Percentiles rank a stretch among this genome's conserved stretches.
These are phyloP conservation scores for Drosophila hydei DNA, from an alignment of 1,140 invertebrate genomes.

Conservation along the genomic window DNA sequence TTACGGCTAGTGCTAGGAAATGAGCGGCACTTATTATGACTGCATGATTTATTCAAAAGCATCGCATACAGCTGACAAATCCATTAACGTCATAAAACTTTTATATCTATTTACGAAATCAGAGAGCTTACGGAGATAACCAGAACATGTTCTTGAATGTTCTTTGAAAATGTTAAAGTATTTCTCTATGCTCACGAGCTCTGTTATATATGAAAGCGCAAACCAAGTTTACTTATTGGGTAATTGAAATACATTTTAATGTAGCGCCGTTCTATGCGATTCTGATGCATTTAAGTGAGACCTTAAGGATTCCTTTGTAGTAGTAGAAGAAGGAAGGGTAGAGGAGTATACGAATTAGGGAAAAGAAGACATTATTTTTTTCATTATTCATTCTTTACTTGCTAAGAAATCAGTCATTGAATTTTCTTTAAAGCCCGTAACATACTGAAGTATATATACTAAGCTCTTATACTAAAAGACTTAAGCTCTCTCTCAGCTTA, in stretches of 20 bases:
- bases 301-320: no score
- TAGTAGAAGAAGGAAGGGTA: no score
- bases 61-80: neutral
- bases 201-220: neutral
- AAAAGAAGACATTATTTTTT: no score
- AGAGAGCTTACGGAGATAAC: neutral
- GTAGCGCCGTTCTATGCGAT: neutral
- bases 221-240: neutral
- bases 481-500: neutral
- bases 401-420: no score
- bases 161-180: no score
- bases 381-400: no score
- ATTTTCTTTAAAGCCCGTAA: no score
- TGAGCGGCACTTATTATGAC: conserved; percentile 12
- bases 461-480: no score
- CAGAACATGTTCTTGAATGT: neutral
- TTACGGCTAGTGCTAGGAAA: conserved; percentile 19
- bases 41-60: neutral
- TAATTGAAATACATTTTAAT: neutral
- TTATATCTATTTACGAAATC: neutral
- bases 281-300: neutral
- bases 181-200: no score
- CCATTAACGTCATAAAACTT: conserved; percentile 6
- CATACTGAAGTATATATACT: no score
- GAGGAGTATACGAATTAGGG: no score